Percentiles rank a stretch among this genome's conserved stretches.
Evolutionary conservation across 2,888 invertebrate genomes (phyloP).

Genomic region (Orthosia incerta): DNA sequence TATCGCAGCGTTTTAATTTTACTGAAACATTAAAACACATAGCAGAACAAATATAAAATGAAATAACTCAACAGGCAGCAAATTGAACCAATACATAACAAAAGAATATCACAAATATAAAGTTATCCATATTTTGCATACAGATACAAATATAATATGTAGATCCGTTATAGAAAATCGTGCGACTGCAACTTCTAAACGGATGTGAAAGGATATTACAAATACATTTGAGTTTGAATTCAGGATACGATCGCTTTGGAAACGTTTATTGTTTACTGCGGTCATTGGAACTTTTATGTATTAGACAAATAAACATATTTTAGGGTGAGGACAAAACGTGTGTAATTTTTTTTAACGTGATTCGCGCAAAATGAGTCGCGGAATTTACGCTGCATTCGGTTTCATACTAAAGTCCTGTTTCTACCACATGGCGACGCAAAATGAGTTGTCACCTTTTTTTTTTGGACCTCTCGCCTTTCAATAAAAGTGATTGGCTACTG

Average conservation of each 20-base stretch:
- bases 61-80: background rate
- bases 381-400: too few relatives aligned
- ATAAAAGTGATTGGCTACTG: too few relatives aligned
- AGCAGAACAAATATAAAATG: background rate
- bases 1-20: background rate
- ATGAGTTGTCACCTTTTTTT: too few relatives aligned
- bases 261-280: conserved; percentile 13
- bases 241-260: conserved; percentile 7
- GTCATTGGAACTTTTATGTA: background rate
- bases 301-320: background rate
- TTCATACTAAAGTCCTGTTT: too few relatives aligned
- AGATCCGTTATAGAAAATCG: conserved; percentile 12
- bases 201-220: conserved; percentile 21
- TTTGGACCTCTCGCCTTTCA: too few relatives aligned
- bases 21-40: background rate
- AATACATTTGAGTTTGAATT: conserved; percentile 24
- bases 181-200: conserved; percentile 28
- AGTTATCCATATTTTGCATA: conserved; percentile 28
- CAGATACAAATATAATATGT: background rate
- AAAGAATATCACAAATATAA: conserved; percentile 7
- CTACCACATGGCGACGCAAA: too few relatives aligned
- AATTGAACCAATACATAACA: background rate
- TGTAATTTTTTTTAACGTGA: too few relatives aligned
- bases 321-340: too few relatives aligned
- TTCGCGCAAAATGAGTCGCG: too few relatives aligned